Evolutionary conservation across 2,888 invertebrate genomes (phyloP).

Genomic region (Pachycephus smyrnensis): DNA sequence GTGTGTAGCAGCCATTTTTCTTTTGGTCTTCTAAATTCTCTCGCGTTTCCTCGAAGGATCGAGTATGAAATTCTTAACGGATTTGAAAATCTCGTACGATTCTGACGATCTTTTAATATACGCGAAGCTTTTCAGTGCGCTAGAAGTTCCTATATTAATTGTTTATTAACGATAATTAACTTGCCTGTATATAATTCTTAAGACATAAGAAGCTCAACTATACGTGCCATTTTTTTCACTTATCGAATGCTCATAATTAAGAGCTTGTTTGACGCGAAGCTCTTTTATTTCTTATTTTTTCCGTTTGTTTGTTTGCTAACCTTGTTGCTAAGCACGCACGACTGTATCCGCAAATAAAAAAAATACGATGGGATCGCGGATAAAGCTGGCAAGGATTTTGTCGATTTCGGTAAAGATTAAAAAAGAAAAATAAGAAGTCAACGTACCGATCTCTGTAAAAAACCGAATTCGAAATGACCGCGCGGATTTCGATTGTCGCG

Average conservation of each 20-base stretch:
- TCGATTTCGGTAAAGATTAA: neutral
- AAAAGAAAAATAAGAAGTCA: neutral
- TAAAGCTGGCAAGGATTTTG: neutral
- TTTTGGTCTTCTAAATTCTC: neutral
- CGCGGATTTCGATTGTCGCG: neutral
- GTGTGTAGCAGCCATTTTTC: neutral
- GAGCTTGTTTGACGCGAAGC: neutral
- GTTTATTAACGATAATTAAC: neutral
- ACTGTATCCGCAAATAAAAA: neutral
- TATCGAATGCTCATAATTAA: neutral
- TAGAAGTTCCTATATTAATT: neutral
- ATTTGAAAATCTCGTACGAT: neutral
- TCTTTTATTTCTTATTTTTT: neutral
- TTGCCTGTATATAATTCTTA: neutral
- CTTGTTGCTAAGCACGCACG: neutral
- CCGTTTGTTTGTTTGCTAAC: no score
- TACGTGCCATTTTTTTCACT: neutral
- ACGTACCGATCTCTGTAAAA: neutral
- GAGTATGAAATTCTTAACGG: neutral
- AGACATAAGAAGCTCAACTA: neutral
- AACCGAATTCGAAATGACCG: neutral
- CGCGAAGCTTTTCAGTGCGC: neutral
- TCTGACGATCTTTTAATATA: neutral
- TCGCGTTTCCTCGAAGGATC: neutral
- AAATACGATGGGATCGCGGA: neutral